Base-by-base conservation (phyloP, 1,140 invertebrate genomes). In the Philotrypesis tridentata region DNA sequence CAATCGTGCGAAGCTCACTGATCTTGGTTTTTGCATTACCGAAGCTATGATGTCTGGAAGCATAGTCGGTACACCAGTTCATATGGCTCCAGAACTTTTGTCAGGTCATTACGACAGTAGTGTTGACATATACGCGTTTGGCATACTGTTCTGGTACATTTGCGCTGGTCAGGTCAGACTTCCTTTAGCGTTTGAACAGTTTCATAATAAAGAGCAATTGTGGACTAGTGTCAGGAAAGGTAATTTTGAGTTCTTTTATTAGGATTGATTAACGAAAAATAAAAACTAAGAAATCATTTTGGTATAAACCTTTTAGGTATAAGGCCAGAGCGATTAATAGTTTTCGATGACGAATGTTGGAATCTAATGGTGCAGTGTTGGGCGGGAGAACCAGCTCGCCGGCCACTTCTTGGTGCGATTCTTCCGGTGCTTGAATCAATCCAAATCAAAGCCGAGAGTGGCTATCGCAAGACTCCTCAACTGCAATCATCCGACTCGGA, bases 101-200 rank as follows among this genome's bases (percentile, higher is more conserved):
- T 95, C 94, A 61, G 95, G 96, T 0, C 93, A 95, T 83, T 98
- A 98, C 87, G 96, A 97, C 87, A 96, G 95, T 85, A 95, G 95
- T 82, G 97, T 98, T 21, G 97, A 98, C 88, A 95, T 98, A 1
- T 98, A 98, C 89, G 97, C 97, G 1, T 98, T 98, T 91, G 97
- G 97, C 1, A 96, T 98, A 75, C 90, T 98, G 27, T 97, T 98
- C 90, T 98, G 97, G 97, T 97, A 97, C 85, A 93, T 97, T 76
- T 97, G 97, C 92, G 95, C 97, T 6, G 97, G 96, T 5, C 95
- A 96, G 86, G 95, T 97, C 0, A 94, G 93, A 86, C 92, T 98
- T 60, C 97, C 97, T 5, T 93, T 94, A 72, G 94, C 95, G 3
- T 98, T 97, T 91, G 96, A 98, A 87, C 94, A 96, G 83, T 98